Evolutionary conservation across 2,797 vertebrate genomes (phyloP), one percentile per base, ranked within the genome.

Genomic region (Sebastes itinus): DNA sequence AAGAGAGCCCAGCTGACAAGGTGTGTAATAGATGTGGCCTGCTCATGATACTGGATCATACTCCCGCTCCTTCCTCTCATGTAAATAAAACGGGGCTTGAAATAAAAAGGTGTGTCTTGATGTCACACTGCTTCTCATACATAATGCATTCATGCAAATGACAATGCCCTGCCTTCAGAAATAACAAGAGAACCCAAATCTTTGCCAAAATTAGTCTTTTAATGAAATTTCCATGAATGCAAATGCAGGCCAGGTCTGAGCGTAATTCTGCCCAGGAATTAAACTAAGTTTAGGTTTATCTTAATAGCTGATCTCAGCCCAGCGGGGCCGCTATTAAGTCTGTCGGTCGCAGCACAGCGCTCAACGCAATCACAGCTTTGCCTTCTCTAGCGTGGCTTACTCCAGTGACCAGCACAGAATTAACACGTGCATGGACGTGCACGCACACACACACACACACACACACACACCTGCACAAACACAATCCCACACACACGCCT

Each of bases 291-390:
- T 90, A 25, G 80, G 82, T 94, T 94, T 94, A 96, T 96, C 95
- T 96, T 96, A 96, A 96, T 96, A 95, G 93, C 94, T 96, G 95
- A 96, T 96, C 96, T 92, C 82, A 87, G 94, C 83, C 91, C 94
- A 92, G 92, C 90, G 87, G 92, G 93, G 90, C 88, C 83, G 88
- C 90, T 90, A 92, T 94, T 94, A 95, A 95, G 94, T 91, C 91
- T 91, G 89, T 86, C 93, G 84, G 91, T 92, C 87, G 90, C 86
- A 92, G 92, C 92, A 81, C 86, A 87, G 89, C 82, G 84, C 91
- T 89, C 90, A 92, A 85, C 88, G 92, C 95, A 95, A 95, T 95
- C 94, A 95, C 89, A 94, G 95, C 94, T 96, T 95, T 96, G 93
- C 95, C 87, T 94, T 89, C 91, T 94, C 90, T 95, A 91, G 93